A percentile compares a stretch with the other conserved stretches of the same genome.
Conservation (phyloP, 2,888 invertebrate genomes). For the Lasioglossum calceatum region DNA sequence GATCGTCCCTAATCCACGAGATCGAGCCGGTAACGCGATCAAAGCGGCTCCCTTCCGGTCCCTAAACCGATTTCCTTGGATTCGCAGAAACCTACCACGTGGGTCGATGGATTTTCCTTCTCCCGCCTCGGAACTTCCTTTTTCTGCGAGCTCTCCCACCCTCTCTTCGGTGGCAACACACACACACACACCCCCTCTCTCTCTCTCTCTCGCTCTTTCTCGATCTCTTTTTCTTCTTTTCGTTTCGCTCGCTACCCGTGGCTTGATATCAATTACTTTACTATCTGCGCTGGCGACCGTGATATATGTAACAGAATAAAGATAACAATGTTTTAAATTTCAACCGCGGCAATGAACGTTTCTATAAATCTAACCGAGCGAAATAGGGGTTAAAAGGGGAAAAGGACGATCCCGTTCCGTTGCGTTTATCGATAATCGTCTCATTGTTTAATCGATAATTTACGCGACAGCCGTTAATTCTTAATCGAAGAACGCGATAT, state of each 20-base stretch:
- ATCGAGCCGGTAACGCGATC: slow-evolving; percentile 78
- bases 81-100: slow-evolving; percentile 68
- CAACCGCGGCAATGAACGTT: slow-evolving; percentile 35
- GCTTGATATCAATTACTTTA: slow-evolving; percentile 59
- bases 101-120: slow-evolving; percentile 61
- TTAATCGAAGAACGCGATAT: slow-evolving; percentile 28
- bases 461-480: slow-evolving; percentile 34
- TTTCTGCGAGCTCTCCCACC: slow-evolving; percentile 22
- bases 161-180: neutral
- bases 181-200: neutral
- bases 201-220: slow-evolving; percentile 39
- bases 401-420: slow-evolving; percentile 30
- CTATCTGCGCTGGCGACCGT: slow-evolving; percentile 43
- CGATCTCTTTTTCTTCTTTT: neutral
- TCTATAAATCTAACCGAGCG: slow-evolving; percentile 43
- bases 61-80: slow-evolving; percentile 76
- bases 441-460: slow-evolving; percentile 40
- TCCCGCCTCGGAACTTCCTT: slow-evolving; percentile 19
- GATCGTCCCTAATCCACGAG: slow-evolving; percentile 73
- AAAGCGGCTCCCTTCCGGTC: slow-evolving; percentile 73
- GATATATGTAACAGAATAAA: slow-evolving; percentile 61
- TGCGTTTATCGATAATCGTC: slow-evolving; percentile 54
- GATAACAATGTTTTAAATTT: slow-evolving; percentile 55
- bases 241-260: neutral
- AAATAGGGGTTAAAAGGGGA: slow-evolving; percentile 10